A percentile compares a stretch with the other conserved stretches of the same genome.
These are phyloP conservation scores for Pempheris klunzingeri DNA, from an alignment of 2,797 vertebrate genomes.

Conservation along the genomic window DNA sequence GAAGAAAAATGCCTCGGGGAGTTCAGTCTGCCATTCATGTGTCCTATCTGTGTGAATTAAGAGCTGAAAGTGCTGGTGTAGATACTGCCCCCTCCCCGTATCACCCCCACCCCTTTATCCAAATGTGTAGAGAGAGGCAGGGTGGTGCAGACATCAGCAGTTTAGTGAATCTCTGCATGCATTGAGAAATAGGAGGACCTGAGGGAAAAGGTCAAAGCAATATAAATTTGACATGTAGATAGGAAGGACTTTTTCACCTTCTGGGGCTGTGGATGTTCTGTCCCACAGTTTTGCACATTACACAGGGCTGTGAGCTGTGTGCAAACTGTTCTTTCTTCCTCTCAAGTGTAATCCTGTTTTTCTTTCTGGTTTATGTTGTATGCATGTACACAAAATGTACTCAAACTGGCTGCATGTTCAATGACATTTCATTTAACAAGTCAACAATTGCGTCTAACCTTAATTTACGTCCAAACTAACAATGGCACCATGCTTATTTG, in stretches of 20 bases:
- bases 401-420: not conserved
- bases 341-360: not conserved
- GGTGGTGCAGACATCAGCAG: slow-evolving; percentile 76
- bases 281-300: slow-evolving; percentile 26
- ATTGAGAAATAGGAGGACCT: slow-evolving; percentile 60
- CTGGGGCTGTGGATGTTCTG: slow-evolving; percentile 36
- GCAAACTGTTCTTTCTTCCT: slow-evolving; percentile 17
- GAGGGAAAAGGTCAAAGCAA: slow-evolving; percentile 78
- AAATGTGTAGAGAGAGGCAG: slow-evolving; percentile 65
- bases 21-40: slow-evolving; percentile 56
- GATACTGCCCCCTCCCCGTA: slow-evolving; percentile 34
- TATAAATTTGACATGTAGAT: slow-evolving; percentile 75
- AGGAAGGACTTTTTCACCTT: slow-evolving; percentile 53
- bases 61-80: slow-evolving; percentile 61
- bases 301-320: slow-evolving; percentile 12
- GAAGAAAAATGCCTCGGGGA: slow-evolving; percentile 51
- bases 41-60: slow-evolving; percentile 65
- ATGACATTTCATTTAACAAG: not conserved
- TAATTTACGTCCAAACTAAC: not conserved
- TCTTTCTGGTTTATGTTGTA: not conserved
- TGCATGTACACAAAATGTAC: not conserved
- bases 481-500: not conserved
- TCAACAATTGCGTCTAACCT: no score
- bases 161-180: slow-evolving; percentile 69
- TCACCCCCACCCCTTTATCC: slow-evolving; percentile 47